A percentile compares a stretch with the other conserved stretches of the same genome.
Evolutionary conservation across 1,140 invertebrate species (phyloP).

Genomic region (Drosophila murphyi): DNA sequence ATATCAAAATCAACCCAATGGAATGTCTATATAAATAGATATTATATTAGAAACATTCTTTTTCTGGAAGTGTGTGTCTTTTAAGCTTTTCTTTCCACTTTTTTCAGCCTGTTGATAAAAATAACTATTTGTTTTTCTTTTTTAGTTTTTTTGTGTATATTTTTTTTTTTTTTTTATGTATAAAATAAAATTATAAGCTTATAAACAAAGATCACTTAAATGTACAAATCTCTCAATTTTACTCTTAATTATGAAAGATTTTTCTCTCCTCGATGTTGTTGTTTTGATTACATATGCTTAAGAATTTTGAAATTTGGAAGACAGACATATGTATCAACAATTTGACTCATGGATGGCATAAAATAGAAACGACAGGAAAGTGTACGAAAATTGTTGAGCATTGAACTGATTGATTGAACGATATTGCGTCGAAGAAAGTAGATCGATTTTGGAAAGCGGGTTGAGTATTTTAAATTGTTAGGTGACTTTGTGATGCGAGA

Average conservation of each 20-base stretch:
- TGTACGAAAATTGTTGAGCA: conserved; percentile 41
- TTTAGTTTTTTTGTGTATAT: conserved; percentile 68
- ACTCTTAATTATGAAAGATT: conserved; percentile 68
- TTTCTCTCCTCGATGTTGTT: conserved; percentile 74
- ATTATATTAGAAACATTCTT: no score
- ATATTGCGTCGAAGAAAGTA: conserved; percentile 21
- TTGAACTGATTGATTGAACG: conserved; percentile 32
- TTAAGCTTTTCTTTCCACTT: not conserved
- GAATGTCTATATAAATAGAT: no score
- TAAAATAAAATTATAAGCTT: conserved; percentile 85
- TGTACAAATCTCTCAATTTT: conserved; percentile 84
- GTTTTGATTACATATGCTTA: conserved; percentile 46
- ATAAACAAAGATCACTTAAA: conserved; percentile 85
- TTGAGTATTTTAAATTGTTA: conserved; percentile 57
- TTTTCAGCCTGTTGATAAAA: not conserved
- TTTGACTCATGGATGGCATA: conserved; percentile 32
- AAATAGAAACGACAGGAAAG: conserved; percentile 11
- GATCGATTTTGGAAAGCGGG: conserved; percentile 36
- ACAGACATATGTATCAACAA: conserved; percentile 32
- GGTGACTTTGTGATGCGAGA: conserved; percentile 61
- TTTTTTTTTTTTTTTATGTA: conserved; percentile 76
- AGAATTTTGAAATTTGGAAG: conserved; percentile 34
- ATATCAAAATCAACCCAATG: no score
- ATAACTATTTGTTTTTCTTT: conserved; percentile 22
- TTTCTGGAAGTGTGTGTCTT: no score